Evolutionary conservation across 2,113 vertebrate genomes (phyloP), one percentile per base, ranked within the genome.

Genomic region (Chaetorhynchus papuensis): DNA sequence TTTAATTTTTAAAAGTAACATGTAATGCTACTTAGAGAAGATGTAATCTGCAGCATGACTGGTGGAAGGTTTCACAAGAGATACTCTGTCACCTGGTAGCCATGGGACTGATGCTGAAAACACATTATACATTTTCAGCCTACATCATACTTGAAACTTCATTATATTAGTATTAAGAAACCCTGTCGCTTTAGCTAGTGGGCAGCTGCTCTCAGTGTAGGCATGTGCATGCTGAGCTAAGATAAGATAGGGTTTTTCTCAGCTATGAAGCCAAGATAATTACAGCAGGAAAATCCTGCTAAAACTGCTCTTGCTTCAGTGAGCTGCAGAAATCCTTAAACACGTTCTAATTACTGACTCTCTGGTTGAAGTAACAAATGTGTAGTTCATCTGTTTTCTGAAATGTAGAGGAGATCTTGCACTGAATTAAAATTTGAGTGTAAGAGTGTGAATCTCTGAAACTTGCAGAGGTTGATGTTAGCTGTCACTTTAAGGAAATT

Each of bases 211-310:
- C 81, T 42, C 22, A 23, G 65, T 74, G 89, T 47, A 85, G 65
- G 74, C 83, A 92, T 76, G 66, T 47, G 33, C 42, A 26, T 22
- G 54, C 63, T 72, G 70, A 77, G 64, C 81, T 60, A 49, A 84
- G 77, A 54, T 78, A 71, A 76, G 70, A 30, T 53, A 77, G 68
- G 82, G 64, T 52, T 92, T 86, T 92, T 87, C 83, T 94, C 78
- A 87, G 91, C 69, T 78, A 47, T 3, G 56, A 71, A 82, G 41
- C 72, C 81, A 89, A 82, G 95, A 79, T 93, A 94, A 89, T 82
- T 84, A 57, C 33, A 95, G 87, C 95, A 92, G 83, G 96, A 95
- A 95, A 91, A 89, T 92, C 94, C 76, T 91, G 95, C 86, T 94
- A 18, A 81, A 87, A 95, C 37, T 92, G 75, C 72, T 94, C 75